Percentiles rank a stretch among this genome's conserved stretches.
Evolutionary conservation across 2,888 invertebrate species (phyloP).

Genomic region (Petrolisthes cinctipes): DNA sequence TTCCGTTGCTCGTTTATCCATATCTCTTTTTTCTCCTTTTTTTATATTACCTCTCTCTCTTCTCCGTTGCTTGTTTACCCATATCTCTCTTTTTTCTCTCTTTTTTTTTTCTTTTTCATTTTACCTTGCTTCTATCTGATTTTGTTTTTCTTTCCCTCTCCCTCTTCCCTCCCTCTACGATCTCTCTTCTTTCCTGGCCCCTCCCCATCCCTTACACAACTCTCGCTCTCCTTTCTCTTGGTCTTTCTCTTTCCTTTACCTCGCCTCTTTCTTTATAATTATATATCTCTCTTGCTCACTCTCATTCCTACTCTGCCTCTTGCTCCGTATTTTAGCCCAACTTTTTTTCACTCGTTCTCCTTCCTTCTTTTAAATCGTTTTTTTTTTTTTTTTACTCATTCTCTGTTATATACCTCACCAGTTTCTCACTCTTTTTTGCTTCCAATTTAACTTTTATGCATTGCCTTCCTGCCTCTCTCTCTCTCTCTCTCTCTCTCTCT

Average conservation of each 20-base stretch:
- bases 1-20: not conserved
- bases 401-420: not conserved
- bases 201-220: not conserved
- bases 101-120: not conserved
- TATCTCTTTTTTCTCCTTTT: not conserved
- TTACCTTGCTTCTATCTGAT: not conserved
- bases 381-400: not conserved
- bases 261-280: not conserved
- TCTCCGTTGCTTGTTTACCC: not conserved
- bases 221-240: not conserved
- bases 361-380: not conserved
- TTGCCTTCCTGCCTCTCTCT: not conserved
- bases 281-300: not conserved
- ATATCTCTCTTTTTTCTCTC: not conserved
- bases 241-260: not conserved
- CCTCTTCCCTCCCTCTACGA: not conserved
- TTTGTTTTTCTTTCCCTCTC: constrained; percentile 7
- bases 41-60: constrained; percentile 17
- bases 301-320: not conserved
- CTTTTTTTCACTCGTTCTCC: not conserved
- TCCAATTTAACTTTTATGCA: not conserved
- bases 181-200: not conserved
- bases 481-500: constrained; percentile 20
- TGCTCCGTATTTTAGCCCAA: too few relatives aligned
- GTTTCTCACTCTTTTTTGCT: not conserved